phyloP scores from a whole-genome alignment of 23 tunicate species.

The Ascidia mentula region DNA sequence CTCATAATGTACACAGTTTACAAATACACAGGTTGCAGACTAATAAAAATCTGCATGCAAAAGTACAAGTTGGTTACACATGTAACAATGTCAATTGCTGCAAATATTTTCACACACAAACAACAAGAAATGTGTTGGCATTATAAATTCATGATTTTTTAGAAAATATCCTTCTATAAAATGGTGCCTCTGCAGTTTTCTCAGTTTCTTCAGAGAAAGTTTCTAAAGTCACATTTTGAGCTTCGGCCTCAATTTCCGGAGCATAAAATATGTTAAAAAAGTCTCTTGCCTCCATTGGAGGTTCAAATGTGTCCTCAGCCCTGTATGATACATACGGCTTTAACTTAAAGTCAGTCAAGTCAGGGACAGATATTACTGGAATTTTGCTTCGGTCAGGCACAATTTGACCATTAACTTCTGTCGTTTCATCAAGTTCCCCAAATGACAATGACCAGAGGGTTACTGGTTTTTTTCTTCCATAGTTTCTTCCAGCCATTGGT shows the following conservation, averaged over 20 bases:
- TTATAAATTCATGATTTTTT: neutral
- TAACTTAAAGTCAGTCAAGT: conserved; percentile 50
- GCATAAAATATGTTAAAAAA: conserved; percentile 83
- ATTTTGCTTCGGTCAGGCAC: conserved; percentile 64
- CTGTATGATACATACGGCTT: conserved; percentile 84
- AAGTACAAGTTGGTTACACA: too few species aligned
- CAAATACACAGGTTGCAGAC: neutral
- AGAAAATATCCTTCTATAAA: neutral
- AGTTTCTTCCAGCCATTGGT: conserved; percentile 78
- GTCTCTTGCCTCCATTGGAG: conserved; percentile 61
- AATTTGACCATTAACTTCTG: conserved; percentile 45
- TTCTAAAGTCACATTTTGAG: conserved; percentile 48
- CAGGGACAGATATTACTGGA: conserved; percentile 79
- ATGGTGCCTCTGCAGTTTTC: neutral
- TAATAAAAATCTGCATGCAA: neutral
- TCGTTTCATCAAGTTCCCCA: conserved; percentile 82
- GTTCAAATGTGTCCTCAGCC: conserved; percentile 57
- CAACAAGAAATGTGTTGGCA: neutral
- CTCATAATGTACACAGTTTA: too few species aligned
- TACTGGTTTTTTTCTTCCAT: conserved; percentile 47
- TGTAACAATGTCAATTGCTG: too few species aligned
- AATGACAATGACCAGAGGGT: conserved; percentile 51
- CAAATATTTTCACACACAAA: too few species aligned
- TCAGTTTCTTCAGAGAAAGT: conserved; percentile 35
- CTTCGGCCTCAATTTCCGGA: conserved; percentile 66